Evolutionary conservation across 2,113 vertebrate species (phyloP).

Genomic region (Entosphenus tridentatus): DNA sequence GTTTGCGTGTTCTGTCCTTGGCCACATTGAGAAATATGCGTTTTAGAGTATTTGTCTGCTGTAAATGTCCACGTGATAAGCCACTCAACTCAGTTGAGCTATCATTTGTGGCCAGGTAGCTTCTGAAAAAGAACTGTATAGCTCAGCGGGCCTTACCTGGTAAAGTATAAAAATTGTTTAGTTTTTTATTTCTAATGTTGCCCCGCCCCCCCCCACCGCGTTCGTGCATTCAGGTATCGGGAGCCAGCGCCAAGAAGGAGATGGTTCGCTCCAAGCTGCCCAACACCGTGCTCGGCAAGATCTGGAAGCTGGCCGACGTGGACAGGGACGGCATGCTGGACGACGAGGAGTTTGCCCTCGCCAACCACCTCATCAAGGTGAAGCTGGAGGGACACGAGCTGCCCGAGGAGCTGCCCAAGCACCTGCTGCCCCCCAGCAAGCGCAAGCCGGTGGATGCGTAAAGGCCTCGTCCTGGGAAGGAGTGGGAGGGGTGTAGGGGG

Average conservation of each 20-base stretch:
- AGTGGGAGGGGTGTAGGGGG: constrained; percentile 7
- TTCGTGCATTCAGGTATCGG: constrained; percentile 11
- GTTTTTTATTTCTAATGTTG: no score
- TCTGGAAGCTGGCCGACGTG: constrained; percentile 77
- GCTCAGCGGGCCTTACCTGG: no score
- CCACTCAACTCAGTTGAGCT: no score
- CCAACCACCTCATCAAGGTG: constrained; percentile 65
- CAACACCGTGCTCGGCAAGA: constrained; percentile 63
- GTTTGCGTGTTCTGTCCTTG: no score
- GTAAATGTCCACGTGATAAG: no score
- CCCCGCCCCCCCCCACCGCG: no score
- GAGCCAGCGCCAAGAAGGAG: constrained; percentile 58
- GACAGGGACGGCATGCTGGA: constrained; percentile 75
- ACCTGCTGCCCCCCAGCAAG: constrained; percentile 60
- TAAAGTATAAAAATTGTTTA: no score
- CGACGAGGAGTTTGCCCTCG: constrained; percentile 66
- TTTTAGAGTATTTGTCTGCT: no score
- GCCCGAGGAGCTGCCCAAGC: constrained; percentile 43
- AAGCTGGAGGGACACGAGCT: constrained; percentile 65
- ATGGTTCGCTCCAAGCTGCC: constrained; percentile 69
- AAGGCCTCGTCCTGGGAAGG: constrained; percentile 10
- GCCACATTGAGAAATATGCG: no score
- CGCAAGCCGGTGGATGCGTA: constrained; percentile 42
- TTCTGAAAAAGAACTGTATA: no score
- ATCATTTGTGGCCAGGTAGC: no score